Evolutionary conservation across 2,888 invertebrate genomes (phyloP).

Genomic region (Drosophila fulvimacula): DNA sequence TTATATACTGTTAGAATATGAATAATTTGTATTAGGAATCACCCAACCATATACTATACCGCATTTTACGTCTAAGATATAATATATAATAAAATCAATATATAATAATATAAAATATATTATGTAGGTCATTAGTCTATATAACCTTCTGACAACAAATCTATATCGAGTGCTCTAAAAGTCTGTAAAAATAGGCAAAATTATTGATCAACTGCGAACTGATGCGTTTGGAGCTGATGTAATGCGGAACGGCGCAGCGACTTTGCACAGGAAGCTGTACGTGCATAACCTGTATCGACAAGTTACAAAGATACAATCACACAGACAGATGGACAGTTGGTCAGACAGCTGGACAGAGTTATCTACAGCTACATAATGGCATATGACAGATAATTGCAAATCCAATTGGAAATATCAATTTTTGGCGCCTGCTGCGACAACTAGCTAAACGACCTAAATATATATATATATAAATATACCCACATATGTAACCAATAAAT

Average conservation of each 20-base stretch:
- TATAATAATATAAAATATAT: not conserved
- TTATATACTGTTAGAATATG: not conserved
- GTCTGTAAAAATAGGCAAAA: not conserved
- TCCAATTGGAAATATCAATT: conserved; percentile 17
- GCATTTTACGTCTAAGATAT: too few species aligned
- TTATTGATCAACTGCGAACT: conserved; percentile 22
- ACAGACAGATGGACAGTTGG: not conserved
- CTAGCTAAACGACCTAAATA: conserved; percentile 16
- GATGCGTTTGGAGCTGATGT: conserved; percentile 38
- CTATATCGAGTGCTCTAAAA: not conserved
- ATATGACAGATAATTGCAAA: conserved; percentile 4
- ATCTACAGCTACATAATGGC: conserved; percentile 5
- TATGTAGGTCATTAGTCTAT: not conserved
- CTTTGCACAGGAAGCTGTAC: conserved; percentile 31
- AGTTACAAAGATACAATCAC: conserved; percentile 18
- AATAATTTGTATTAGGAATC: not conserved
- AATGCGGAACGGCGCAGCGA: conserved; percentile 26
- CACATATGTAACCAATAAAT: not conserved
- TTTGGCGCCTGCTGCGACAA: conserved; percentile 11
- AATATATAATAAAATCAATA: too few species aligned
- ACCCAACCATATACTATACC: too few species aligned
- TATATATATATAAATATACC: not conserved
- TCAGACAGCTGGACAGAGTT: not conserved
- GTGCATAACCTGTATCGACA: conserved; percentile 28
- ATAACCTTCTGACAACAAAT: not conserved